phyloP scores from a whole-genome alignment of 2,797 vertebrate genomes.

The Anabas testudineus region DNA sequence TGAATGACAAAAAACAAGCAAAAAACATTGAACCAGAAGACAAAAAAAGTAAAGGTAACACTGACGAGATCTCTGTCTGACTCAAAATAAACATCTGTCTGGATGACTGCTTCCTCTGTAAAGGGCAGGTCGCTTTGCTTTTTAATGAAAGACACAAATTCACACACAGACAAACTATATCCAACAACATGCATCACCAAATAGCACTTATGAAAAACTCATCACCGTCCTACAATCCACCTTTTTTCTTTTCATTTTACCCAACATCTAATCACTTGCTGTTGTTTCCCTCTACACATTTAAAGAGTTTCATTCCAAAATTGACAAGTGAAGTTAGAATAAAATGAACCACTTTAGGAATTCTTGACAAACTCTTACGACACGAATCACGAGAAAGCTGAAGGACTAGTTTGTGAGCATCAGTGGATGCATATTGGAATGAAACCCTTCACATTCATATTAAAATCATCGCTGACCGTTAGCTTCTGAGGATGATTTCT shows the following conservation, averaged over 20 bases:
- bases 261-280: conserved; percentile 16
- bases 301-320: conserved; percentile 43
- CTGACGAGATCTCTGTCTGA: conserved; percentile 26
- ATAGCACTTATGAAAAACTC: conserved; percentile 52
- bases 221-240: conserved; percentile 23
- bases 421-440: conserved; percentile 19
- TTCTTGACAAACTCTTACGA: background rate
- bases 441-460: conserved; percentile 35
- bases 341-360: background rate
- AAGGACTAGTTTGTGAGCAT: background rate
- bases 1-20: conserved; percentile 29
- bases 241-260: conserved; percentile 17
- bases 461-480: conserved; percentile 12
- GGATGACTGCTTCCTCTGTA: conserved; percentile 31
- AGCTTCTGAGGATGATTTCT: conserved; percentile 34
- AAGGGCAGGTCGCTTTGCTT: background rate
- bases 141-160: conserved; percentile 51
- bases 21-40: conserved; percentile 38
- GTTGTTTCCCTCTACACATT: conserved; percentile 22
- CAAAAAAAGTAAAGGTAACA: conserved; percentile 38
- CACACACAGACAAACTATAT: conserved; percentile 60
- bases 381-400: conserved; percentile 5
- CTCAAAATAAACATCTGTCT: conserved; percentile 28
- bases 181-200: conserved; percentile 65
- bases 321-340: background rate